phyloP scores from a whole-genome alignment of 2,113 vertebrate species.

The Ochotona princeps region DNA sequence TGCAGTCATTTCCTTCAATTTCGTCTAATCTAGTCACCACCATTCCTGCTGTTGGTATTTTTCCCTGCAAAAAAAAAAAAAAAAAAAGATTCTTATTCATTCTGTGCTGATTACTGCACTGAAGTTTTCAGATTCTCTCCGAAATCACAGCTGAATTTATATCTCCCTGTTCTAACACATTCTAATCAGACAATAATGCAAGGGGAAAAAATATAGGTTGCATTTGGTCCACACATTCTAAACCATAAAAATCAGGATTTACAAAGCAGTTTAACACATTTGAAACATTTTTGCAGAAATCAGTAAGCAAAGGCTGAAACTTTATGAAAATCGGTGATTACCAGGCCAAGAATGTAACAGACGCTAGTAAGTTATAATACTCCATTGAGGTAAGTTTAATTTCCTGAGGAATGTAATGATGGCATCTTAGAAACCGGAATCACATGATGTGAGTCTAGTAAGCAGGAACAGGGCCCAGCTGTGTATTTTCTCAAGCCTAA shows the following conservation, averaged over 20 bases:
- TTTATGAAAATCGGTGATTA: conserved; percentile 15
- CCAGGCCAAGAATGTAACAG: not conserved
- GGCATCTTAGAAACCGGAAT: not conserved
- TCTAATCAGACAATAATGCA: conserved; percentile 46
- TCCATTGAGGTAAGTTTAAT: conserved; percentile 33
- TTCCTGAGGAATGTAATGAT: conserved; percentile 12
- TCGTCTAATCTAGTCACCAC: conserved; percentile 93
- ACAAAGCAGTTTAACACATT: conserved; percentile 14
- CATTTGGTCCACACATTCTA: conserved; percentile 25
- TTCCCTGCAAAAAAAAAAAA: conserved; percentile 87
- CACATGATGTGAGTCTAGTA: not conserved
- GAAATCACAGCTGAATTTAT: conserved; percentile 37
- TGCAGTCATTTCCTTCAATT: conserved; percentile 88
- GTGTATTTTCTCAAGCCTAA: conserved; percentile 43
- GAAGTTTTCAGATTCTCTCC: conserved; percentile 41
- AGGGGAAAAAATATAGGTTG: not conserved
- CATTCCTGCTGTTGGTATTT: conserved; percentile 91
- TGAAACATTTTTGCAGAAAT: not conserved
- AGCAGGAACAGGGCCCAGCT: conserved; percentile 15
- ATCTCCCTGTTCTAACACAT: not conserved
- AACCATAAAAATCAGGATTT: not conserved
- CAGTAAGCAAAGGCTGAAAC: not conserved
- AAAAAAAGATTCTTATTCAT: conserved; percentile 65
- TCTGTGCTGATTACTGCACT: conserved; percentile 40
- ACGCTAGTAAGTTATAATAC: not conserved